Percentiles rank a stretch among this genome's conserved stretches.
phyloP scores from a whole-genome alignment of 2,113 vertebrate genomes.

The Pygoscelis adeliae region DNA sequence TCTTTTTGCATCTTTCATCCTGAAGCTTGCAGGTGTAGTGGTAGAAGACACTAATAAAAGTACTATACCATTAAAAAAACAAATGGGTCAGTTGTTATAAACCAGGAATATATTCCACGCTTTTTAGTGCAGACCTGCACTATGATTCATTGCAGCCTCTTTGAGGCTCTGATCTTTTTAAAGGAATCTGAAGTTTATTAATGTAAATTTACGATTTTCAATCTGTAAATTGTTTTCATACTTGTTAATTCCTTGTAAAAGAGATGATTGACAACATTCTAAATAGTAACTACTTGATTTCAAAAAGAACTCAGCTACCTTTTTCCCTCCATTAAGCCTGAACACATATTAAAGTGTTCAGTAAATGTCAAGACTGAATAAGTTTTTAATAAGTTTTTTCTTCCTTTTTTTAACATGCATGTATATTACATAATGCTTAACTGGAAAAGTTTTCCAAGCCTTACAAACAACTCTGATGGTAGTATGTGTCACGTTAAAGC shows the following conservation, averaged over 20 bases:
- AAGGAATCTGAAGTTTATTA: background rate
- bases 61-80: background rate
- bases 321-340: background rate
- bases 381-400: background rate
- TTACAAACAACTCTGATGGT: background rate
- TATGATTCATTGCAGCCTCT: background rate
- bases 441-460: background rate
- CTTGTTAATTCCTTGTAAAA: constrained; percentile 23
- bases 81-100: background rate
- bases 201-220: constrained; percentile 14
- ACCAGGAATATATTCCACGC: background rate
- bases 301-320: background rate
- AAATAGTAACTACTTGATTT: background rate
- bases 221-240: constrained; percentile 36
- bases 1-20: background rate
- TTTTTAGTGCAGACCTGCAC: background rate
- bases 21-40: background rate
- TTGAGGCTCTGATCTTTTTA: background rate
- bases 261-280: background rate
- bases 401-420: background rate
- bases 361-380: background rate
- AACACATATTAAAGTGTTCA: background rate
- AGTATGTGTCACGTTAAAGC: background rate
- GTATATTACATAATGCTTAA: background rate
- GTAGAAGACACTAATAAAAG: background rate